phyloP scores from a whole-genome alignment of 2,113 vertebrate species.

The Brachyistius frenatus region DNA sequence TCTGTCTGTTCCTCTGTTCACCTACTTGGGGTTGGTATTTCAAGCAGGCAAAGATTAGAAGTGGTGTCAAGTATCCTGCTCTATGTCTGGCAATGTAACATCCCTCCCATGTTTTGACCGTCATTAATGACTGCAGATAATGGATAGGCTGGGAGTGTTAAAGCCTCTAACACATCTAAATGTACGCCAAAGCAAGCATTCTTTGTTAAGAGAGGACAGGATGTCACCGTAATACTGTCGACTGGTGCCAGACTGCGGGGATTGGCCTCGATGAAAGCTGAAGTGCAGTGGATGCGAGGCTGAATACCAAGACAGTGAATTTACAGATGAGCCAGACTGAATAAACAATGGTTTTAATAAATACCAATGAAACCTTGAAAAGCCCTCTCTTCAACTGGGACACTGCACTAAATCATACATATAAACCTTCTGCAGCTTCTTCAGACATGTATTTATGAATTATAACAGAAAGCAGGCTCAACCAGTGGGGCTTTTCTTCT shows the following conservation, averaged over 20 bases:
- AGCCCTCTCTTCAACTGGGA: constrained; percentile 1
- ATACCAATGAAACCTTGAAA: constrained; percentile 26
- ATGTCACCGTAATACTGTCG: constrained; percentile 63
- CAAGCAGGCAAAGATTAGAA: constrained; percentile 55
- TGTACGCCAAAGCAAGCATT: constrained; percentile 68
- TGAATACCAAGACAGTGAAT: constrained; percentile 66
- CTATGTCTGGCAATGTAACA: constrained; percentile 45
- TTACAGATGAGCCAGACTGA: constrained; percentile 25
- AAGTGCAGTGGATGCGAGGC: constrained; percentile 56
- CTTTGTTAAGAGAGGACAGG: constrained; percentile 60
- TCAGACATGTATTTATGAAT: no score
- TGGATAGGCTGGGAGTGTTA: constrained; percentile 47
- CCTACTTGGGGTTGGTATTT: constrained; percentile 53
- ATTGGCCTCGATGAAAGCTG: constrained; percentile 43
- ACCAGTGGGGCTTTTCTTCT: no score
- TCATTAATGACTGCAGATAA: constrained; percentile 72
- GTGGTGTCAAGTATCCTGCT: constrained; percentile 64
- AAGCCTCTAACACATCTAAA: constrained; percentile 56
- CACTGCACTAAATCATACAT: not conserved
- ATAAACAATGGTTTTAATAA: constrained; percentile 55
- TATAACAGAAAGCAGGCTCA: no score
- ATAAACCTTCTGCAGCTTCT: not conserved
- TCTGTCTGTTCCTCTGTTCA: constrained; percentile 40
- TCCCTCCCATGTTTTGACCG: constrained; percentile 71
- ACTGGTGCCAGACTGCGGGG: constrained; percentile 50